Evolutionary conservation across 2,797 vertebrate species (phyloP), one percentile per base, ranked within the genome.

Genomic region (Myiothlypis chrysogaster): DNA sequence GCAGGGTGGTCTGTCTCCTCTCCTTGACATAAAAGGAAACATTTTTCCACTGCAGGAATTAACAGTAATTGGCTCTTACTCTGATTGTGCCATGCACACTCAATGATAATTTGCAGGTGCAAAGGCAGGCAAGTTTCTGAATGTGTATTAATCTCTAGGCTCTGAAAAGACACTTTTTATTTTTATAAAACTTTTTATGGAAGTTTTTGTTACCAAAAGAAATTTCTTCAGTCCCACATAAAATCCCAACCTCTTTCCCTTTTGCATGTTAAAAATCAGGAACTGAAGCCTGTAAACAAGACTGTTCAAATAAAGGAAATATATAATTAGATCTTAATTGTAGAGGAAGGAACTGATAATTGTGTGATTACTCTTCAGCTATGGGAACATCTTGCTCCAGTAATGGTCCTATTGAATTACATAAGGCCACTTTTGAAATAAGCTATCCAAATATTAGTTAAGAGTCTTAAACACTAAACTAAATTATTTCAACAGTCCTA

Each of bases 271-370:
- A 94, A 76, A 93, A 94, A 76, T 80, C 81, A 95, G 71, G 78
- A 92, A 61, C 52, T 35, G 71, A 80, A 52, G 32, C 81, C 79
- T 82, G 46, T 76, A 94, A 93, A 96, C 43, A 94, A 83, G 37
- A 44, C 52, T 65, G 17, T 56, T 89, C 22, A 80, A 85, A 73
- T 68, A 78, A 83, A 87, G 83, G 84, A 95, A 95, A 91, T 61
- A 76, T 65, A 75, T 93, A 92, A 93, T 95, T 94, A 95, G 37
- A 87, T 41, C 49, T 82, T 87, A 89, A 93, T 94, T 94, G 90
- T 75, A 92, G 79, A 95, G 61, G 84, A 95, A 95, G 87, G 71
- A 92, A 90, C 71, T 75, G 64, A 70, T 95, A 94, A 92, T 77
- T 93, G 56, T 89, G 78, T 89, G 75, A 92, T 96, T 95, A 69